Conservation (phyloP, 1,140 invertebrate species). For the Drosophila triauraria region DNA sequence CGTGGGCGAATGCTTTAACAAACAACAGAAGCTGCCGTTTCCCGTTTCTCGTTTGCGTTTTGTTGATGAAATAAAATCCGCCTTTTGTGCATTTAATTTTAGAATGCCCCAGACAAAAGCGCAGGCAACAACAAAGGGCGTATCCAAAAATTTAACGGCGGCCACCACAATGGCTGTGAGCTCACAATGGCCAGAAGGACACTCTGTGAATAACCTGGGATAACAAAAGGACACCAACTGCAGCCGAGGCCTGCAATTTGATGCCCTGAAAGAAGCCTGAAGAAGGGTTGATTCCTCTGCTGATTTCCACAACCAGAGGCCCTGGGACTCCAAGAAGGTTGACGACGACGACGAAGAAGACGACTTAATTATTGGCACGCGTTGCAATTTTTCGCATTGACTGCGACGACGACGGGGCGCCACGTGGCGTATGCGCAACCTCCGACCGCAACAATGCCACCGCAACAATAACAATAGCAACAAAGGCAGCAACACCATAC, state of each 20-base stretch:
- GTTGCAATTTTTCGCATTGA: slow-evolving; percentile 79
- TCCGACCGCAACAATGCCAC: slow-evolving; percentile 60
- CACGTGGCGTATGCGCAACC: slow-evolving; percentile 76
- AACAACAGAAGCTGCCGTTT: slow-evolving; percentile 81
- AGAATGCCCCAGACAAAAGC: slow-evolving; percentile 77
- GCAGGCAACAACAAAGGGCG: slow-evolving; percentile 80
- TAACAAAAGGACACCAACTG: slow-evolving; percentile 79
- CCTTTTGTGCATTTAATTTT: slow-evolving; percentile 84
- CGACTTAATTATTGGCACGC: slow-evolving; percentile 82
- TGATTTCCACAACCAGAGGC: slow-evolving; percentile 13
- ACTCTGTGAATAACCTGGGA: slow-evolving; percentile 69
- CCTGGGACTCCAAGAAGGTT: slow-evolving; percentile 7
- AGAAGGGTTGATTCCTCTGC: slow-evolving; percentile 23
- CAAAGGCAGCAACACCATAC: slow-evolving; percentile 24
- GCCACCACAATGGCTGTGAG: slow-evolving; percentile 68
- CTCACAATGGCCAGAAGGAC: slow-evolving; percentile 71
- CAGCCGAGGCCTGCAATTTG: slow-evolving; percentile 73
- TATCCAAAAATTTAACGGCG: slow-evolving; percentile 72
- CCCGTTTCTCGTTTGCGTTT: slow-evolving; percentile 58
- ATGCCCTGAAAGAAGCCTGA: slow-evolving; percentile 46
- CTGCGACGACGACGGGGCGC: slow-evolving; percentile 42
- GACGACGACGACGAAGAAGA: slow-evolving; percentile 7
- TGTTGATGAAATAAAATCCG: slow-evolving; percentile 83
- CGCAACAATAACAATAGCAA: slow-evolving; percentile 31
- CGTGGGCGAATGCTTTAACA: slow-evolving; percentile 79